A percentile compares a stretch with the other conserved stretches of the same genome.
Conservation (phyloP, 2,113 vertebrate genomes). For the Nesospiza acunhae region DNA sequence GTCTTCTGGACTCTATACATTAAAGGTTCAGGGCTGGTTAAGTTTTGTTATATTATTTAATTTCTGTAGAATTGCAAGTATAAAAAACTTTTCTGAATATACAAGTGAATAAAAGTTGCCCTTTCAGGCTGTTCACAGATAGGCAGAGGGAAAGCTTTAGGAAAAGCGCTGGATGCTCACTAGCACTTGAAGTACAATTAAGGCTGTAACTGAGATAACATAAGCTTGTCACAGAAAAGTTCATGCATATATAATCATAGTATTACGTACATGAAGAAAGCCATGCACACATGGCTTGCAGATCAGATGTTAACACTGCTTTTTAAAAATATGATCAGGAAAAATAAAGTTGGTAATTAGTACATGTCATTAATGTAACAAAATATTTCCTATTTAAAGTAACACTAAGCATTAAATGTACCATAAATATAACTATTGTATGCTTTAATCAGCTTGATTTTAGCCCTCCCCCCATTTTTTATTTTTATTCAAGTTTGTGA, state of each 20-base stretch:
- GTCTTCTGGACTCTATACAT: background rate
- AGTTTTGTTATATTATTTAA: accelerated
- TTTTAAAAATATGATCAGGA: background rate
- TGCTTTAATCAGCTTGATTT: background rate
- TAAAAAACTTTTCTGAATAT: background rate
- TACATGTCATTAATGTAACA: background rate
- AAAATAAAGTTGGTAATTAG: background rate
- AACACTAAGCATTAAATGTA: background rate
- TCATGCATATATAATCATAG: background rate
- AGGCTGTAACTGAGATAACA: background rate
- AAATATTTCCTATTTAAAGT: background rate
- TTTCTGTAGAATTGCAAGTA: background rate
- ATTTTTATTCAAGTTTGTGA: background rate
- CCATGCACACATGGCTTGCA: background rate
- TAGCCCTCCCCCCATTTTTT: accelerated
- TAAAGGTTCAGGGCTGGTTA: background rate
- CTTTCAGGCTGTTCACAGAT: background rate
- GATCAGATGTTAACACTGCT: background rate
- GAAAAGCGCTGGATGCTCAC: background rate
- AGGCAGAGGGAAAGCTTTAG: background rate
- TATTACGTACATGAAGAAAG: background rate
- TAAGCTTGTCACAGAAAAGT: background rate
- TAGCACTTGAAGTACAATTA: background rate
- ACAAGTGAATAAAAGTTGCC: background rate
- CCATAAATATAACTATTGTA: background rate